phyloP scores from a whole-genome alignment of 2,888 invertebrate species.

The Gastrophysa polygoni region DNA sequence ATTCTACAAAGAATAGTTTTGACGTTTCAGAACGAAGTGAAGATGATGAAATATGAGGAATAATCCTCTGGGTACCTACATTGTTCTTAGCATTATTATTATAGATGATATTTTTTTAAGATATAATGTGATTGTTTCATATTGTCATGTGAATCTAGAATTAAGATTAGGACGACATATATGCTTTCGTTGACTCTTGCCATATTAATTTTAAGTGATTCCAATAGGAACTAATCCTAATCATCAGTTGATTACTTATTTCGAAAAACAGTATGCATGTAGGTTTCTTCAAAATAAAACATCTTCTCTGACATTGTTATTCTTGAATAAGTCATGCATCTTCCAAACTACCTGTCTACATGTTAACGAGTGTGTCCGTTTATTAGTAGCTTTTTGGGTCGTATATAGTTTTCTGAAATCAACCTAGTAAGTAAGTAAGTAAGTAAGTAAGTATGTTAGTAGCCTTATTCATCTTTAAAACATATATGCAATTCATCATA shows the following conservation, averaged over 20 bases:
- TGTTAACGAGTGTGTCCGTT: too few species aligned
- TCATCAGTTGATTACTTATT: conserved; percentile 37
- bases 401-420: too few species aligned
- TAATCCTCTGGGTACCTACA: too few species aligned
- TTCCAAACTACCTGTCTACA: too few species aligned
- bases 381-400: too few species aligned
- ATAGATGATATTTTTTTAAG: conserved; percentile 16
- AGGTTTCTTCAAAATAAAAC: conserved; percentile 41
- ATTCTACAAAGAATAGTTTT: too few species aligned
- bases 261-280: conserved; percentile 35
- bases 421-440: too few species aligned
- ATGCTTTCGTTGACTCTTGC: conserved; percentile 32
- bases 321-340: conserved; percentile 19
- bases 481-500: too few species aligned
- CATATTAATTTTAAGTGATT: conserved; percentile 29
- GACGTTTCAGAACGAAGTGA: too few species aligned
- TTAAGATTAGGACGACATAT: conserved; percentile 15
- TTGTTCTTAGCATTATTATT: neutral
- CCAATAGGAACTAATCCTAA: neutral
- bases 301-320: conserved; percentile 28
- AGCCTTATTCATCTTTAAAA: too few species aligned
- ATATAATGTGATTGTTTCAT: conserved; percentile 10
- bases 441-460: too few species aligned
- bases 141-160: conserved; percentile 11
- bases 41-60: too few species aligned